Evolutionary conservation across 1,140 invertebrate species (phyloP), one percentile per base, ranked within the genome.

Genomic region (Drosophila albomicans): DNA sequence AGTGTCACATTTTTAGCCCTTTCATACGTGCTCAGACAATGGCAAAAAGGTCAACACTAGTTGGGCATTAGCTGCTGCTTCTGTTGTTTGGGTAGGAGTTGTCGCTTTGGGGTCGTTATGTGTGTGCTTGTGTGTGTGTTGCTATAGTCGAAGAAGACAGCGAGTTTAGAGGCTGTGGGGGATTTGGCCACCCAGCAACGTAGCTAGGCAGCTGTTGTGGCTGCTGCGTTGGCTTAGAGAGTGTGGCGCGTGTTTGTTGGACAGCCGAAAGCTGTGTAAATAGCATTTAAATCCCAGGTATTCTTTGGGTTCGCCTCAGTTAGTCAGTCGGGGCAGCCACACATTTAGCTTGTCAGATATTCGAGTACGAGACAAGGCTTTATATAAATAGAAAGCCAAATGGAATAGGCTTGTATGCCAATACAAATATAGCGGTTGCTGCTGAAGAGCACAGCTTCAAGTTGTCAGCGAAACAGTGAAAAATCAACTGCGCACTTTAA

Each of bases 41-140:
- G 80, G 79, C 76, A 88, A 79, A 86, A 86, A 86, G 82, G 82
- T 85, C 82, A 86, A 82, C 84, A 79, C 82, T 77, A 88, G 78
- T 88, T 70, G 61, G 84, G 79, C 72, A 49, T 73, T 62, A 51
- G 45, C 62, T 11, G 32, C 16, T 1, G 25, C 11, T 5, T 7
- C 7, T 16, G 8, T 11, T 16, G 48, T 67, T 48, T 20, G 62
- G 32, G 51, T 6, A 8, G 32, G 15, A 28, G n/a, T 20, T 6
- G 3, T 32, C 35, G 43, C 43, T 68, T 52, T 59, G 45, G 57
- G 62, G 62, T 69, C 66, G 52, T 66, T 49, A 20, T 38, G 38
- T 15, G 58, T 30, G 35, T 8, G 6, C 7, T 32, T 38, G 35
- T 38, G 35, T 38, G 35, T 38, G 2, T 8, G 35, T 38, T 15